Evolutionary conservation across 1,140 invertebrate species (phyloP).

Genomic region (Drosophila suzukii): DNA sequence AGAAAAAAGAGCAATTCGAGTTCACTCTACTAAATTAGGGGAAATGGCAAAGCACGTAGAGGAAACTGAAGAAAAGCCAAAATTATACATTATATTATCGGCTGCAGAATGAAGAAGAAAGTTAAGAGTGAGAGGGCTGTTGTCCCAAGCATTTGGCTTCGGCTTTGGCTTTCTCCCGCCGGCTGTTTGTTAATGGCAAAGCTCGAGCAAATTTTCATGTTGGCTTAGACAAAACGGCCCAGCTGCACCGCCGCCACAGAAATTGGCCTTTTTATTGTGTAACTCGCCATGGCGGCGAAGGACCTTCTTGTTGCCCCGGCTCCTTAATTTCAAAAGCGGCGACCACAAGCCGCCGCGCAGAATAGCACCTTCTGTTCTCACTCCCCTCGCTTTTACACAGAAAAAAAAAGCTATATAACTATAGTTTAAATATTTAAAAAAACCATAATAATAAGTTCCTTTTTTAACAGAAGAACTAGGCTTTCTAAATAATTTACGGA

Average conservation of each 20-base stretch:
- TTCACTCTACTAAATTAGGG: not conserved
- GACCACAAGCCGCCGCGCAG: conserved; percentile 56
- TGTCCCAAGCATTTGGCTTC: conserved; percentile 39
- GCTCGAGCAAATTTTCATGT: conserved; percentile 56
- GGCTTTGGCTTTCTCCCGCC: conserved; percentile 41
- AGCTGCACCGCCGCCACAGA: conserved; percentile 58
- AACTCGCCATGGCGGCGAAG: conserved; percentile 29
- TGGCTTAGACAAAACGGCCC: conserved; percentile 56
- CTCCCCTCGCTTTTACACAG: not conserved
- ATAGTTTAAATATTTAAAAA: too few species aligned
- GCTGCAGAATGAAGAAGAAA: not conserved
- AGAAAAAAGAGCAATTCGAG: not conserved
- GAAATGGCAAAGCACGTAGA: not conserved
- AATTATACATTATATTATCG: conserved; percentile 26
- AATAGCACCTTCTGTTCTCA: conserved; percentile 18
- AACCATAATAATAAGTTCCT: too few species aligned
- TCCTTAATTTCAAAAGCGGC: conserved; percentile 7
- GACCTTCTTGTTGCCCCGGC: not conserved
- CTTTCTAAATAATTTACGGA: too few species aligned
- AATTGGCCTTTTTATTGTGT: conserved; percentile 73
- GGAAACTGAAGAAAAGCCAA: not conserved
- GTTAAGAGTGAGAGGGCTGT: not conserved
- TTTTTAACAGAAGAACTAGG: too few species aligned
- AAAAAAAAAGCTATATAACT: not conserved
- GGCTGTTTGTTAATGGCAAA: conserved; percentile 61